These are phyloP conservation scores for Drosophila infuscata DNA, from an alignment of 2,888 invertebrate genomes.

Conservation along the genomic window DNA sequence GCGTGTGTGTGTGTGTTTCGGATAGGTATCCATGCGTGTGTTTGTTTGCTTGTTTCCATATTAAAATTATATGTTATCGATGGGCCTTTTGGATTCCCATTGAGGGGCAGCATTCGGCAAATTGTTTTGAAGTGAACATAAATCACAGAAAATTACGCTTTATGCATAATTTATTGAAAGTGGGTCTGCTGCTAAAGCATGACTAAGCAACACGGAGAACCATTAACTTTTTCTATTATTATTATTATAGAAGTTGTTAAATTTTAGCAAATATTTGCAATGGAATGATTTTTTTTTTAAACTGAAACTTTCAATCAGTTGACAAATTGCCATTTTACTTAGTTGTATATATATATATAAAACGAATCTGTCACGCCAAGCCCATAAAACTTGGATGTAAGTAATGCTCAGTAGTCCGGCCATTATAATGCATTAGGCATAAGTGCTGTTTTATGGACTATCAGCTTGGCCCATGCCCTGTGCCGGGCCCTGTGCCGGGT, in stretches of 20 bases:
- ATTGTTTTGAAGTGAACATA: slow-evolving; percentile 70
- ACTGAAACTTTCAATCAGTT: slow-evolving; percentile 21
- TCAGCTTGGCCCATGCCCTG: slow-evolving; percentile 3
- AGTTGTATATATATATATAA: background rate
- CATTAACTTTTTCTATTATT: background rate
- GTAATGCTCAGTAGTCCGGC: slow-evolving; percentile 40
- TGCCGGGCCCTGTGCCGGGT: background rate
- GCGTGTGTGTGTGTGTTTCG: slow-evolving; percentile 15
- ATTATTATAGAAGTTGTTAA: background rate
- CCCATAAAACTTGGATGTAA: slow-evolving; percentile 60
- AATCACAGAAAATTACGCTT: slow-evolving; percentile 64
- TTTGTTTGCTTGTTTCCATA: slow-evolving; percentile 49
- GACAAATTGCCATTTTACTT: slow-evolving; percentile 7
- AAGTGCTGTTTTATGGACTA: slow-evolving; percentile 67
- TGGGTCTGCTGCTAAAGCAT: background rate
- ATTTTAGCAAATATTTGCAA: background rate
- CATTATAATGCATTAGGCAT: slow-evolving; percentile 71
- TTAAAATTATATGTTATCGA: slow-evolving; percentile 71
- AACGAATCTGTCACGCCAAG: slow-evolving; percentile 37
- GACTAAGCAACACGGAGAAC: background rate
- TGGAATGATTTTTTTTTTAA: background rate
- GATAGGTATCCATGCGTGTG: slow-evolving; percentile 61
- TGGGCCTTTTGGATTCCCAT: slow-evolving; percentile 25
- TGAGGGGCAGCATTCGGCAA: slow-evolving; percentile 31
- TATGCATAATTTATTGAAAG: slow-evolving; percentile 57